Percentiles rank a stretch among this genome's conserved stretches.
Evolutionary conservation across 2,888 invertebrate species (phyloP).

Genomic region (Myopa tessellatipennis): DNA sequence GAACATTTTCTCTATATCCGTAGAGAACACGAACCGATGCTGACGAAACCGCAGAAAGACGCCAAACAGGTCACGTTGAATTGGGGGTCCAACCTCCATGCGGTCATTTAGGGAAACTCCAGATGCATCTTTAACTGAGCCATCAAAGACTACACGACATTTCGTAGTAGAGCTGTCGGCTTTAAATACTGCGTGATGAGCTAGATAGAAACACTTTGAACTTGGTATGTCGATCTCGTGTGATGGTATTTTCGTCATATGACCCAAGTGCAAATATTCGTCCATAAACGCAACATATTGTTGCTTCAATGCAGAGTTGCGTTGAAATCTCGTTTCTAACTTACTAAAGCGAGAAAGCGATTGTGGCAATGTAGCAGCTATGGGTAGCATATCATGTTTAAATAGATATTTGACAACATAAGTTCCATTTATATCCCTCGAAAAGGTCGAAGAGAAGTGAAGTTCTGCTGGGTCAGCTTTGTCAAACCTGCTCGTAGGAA

Average conservation of each 20-base stretch:
- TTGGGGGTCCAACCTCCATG: too few species aligned
- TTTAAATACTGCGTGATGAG: constrained; percentile 47
- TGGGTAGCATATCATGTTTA: constrained; percentile 30
- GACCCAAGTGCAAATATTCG: constrained; percentile 43
- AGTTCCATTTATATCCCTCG: constrained; percentile 36
- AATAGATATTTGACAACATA: constrained; percentile 44
- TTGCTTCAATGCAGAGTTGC: constrained; percentile 18
- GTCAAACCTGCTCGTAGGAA: constrained; percentile 2
- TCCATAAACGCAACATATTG: constrained; percentile 44
- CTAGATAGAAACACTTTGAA: constrained; percentile 43
- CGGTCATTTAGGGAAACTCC: too few species aligned
- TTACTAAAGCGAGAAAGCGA: constrained; percentile 37
- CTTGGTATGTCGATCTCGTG: constrained; percentile 29
- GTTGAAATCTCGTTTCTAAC: constrained; percentile 40
- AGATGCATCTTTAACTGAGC: not conserved
- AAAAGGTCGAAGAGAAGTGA: constrained; percentile 38
- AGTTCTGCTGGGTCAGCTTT: constrained; percentile 37
- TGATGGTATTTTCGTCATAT: constrained; percentile 41
- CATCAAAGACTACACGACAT: constrained; percentile 36
- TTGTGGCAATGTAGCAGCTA: constrained; percentile 29
- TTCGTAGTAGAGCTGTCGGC: constrained; percentile 44
- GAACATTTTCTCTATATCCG: constrained; percentile 22
- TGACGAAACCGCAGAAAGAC: constrained; percentile 24
- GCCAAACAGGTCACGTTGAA: not conserved
- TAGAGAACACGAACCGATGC: constrained; percentile 36